Evolutionary conservation across 2,113 vertebrate genomes (phyloP).

Genomic region (Brachyistius frenatus): DNA sequence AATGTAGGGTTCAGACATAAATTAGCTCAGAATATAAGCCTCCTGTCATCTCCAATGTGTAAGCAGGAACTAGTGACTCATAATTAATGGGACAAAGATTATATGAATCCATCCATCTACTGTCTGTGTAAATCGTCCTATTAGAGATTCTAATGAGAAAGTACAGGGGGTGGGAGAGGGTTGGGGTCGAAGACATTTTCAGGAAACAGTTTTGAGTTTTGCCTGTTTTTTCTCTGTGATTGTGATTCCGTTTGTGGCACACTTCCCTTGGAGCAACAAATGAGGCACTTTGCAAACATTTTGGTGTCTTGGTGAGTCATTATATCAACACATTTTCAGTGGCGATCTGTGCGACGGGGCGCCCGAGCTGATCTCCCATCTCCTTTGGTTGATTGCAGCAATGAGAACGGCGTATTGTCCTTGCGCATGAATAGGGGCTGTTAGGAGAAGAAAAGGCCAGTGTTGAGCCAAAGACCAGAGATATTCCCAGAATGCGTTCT

Average conservation of each 20-base stretch:
- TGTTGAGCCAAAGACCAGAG: slow-evolving; percentile 82
- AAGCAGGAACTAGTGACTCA: slow-evolving; percentile 57
- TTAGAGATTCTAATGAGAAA: slow-evolving; percentile 59
- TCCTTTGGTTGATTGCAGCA: slow-evolving; percentile 56
- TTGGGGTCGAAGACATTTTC: not conserved
- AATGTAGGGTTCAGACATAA: slow-evolving; percentile 76
- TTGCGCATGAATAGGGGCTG: slow-evolving; percentile 81
- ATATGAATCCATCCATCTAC: slow-evolving; percentile 63
- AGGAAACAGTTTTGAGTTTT: slow-evolving; percentile 13
- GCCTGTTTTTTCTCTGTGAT: slow-evolving; percentile 50
- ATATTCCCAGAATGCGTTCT: slow-evolving; percentile 84
- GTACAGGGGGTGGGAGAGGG: not conserved
- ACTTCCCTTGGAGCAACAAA: slow-evolving; percentile 42
- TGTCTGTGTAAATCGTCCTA: slow-evolving; percentile 64
- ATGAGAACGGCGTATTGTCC: slow-evolving; percentile 83
- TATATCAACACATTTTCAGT: slow-evolving; percentile 60
- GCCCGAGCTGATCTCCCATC: slow-evolving; percentile 50
- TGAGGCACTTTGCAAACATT: slow-evolving; percentile 51
- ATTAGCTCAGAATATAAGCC: slow-evolving; percentile 71
- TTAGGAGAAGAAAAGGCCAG: slow-evolving; percentile 84
- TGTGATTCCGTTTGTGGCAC: not conserved
- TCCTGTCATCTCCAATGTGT: slow-evolving; percentile 73
- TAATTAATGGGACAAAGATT: slow-evolving; percentile 76
- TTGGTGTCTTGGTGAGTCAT: slow-evolving; percentile 39
- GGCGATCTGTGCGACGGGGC: slow-evolving; percentile 27